Conservation (phyloP, 2,888 invertebrate genomes). For the Acheta domesticus region DNA sequence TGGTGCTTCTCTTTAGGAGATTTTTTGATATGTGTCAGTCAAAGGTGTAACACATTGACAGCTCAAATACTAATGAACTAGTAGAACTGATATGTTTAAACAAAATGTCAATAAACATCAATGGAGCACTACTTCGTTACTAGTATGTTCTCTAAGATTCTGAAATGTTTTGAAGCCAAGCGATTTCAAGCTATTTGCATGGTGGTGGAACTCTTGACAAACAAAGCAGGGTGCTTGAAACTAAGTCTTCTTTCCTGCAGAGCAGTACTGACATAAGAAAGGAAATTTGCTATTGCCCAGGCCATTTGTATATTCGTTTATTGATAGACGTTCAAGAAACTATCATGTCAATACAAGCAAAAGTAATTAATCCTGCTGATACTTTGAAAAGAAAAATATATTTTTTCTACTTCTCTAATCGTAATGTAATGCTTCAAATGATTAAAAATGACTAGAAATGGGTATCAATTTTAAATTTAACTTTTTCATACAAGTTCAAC, state of each 20-base stretch:
- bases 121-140: neutral
- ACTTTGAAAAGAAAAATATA: no score
- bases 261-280: neutral
- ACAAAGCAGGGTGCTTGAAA: conserved; percentile 10
- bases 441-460: no score
- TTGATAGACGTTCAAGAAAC: no score
- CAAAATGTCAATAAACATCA: neutral
- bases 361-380: no score
- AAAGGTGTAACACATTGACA: neutral
- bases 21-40: neutral
- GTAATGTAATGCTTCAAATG: no score
- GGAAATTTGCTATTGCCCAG: neutral
- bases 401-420: no score
- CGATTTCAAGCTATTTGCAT: conserved; percentile 1
- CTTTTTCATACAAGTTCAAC: no score
- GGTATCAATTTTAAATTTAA: no score
- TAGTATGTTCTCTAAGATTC: neutral
- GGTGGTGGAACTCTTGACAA: neutral
- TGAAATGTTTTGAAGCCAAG: conserved; percentile 4
- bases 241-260: conserved; percentile 18
- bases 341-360: no score
- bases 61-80: neutral
- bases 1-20: neutral
- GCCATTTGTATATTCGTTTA: neutral
- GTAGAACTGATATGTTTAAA: neutral